A percentile compares a stretch with the other conserved stretches of the same genome.
These are phyloP conservation scores for Sylvicola fuscatus DNA, from an alignment of 2,888 invertebrate species.

Conservation along the genomic window DNA sequence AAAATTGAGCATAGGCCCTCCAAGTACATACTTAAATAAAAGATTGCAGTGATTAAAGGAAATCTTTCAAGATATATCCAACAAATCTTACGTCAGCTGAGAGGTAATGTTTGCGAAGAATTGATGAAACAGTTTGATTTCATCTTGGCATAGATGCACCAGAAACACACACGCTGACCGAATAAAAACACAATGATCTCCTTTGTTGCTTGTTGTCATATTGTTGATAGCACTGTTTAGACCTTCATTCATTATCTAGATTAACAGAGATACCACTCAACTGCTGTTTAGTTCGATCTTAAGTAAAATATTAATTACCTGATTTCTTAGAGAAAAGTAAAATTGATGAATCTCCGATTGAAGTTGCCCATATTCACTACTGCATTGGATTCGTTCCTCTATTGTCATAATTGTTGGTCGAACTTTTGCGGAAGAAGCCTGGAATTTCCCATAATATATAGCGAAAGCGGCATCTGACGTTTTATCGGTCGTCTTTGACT, in stretches of 20 bases:
- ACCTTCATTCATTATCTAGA: slow-evolving; percentile 40
- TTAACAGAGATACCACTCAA: background rate
- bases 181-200: slow-evolving; percentile 65
- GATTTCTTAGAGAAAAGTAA: slow-evolving; percentile 32
- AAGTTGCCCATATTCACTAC: slow-evolving; percentile 51
- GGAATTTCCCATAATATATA: slow-evolving; percentile 86
- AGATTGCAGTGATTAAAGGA: too few relatives aligned
- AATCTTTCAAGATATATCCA: slow-evolving; percentile 5
- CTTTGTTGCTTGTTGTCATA: slow-evolving; percentile 37
- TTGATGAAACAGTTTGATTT: slow-evolving; percentile 75
- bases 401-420: slow-evolving; percentile 62
- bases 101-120: slow-evolving; percentile 57
- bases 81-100: slow-evolving; percentile 32
- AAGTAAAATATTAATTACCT: too few relatives aligned
- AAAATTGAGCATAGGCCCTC: slow-evolving; percentile 68
- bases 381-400: slow-evolving; percentile 51
- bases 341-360: slow-evolving; percentile 63
- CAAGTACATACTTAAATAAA: slow-evolving; percentile 65
- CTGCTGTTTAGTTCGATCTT: background rate
- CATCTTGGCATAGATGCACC: slow-evolving; percentile 86
- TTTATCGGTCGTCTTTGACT: slow-evolving; percentile 12
- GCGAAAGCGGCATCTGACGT: slow-evolving; percentile 51
- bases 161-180: slow-evolving; percentile 78
- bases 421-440: slow-evolving; percentile 73
- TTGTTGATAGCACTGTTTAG: slow-evolving; percentile 46